Percentiles rank a stretch among this genome's conserved stretches.
Conservation (phyloP, 35 echinoderm and acorn worm species). For the Heliocidaris erythrogramma region DNA sequence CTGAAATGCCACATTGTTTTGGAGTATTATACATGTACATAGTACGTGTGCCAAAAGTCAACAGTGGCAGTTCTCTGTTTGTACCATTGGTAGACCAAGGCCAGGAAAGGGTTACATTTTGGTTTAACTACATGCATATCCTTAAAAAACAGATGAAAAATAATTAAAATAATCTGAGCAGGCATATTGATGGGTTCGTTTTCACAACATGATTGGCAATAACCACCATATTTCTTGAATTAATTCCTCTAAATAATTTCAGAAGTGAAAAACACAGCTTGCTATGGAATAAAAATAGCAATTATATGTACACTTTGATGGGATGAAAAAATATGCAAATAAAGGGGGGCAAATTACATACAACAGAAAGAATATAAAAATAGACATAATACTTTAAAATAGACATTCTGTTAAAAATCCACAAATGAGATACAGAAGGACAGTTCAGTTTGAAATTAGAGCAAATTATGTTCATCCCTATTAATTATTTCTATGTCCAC, state of each 20-base stretch:
- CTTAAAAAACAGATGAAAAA: background rate
- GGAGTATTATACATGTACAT: too few species aligned
- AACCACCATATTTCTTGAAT: background rate
- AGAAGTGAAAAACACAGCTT: background rate
- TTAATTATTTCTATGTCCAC: too few species aligned
- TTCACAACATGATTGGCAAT: background rate
- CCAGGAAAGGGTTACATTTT: too few species aligned
- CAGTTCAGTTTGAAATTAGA: background rate
- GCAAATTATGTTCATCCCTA: background rate
- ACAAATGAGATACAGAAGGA: background rate
- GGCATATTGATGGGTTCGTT: background rate
- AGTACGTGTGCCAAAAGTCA: too few species aligned
- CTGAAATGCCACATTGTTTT: too few species aligned
- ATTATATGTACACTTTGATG: background rate
- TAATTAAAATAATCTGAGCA: background rate
- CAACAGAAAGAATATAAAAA: background rate
- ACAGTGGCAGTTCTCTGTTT: too few species aligned
- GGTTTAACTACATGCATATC: background rate
- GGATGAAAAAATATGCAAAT: background rate
- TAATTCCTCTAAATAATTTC: background rate
- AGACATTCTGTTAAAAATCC: background rate
- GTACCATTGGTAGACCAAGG: too few species aligned
- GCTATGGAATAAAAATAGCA: background rate
- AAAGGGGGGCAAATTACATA: background rate
- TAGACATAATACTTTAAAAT: background rate